Evolutionary conservation across 2,888 invertebrate species (phyloP).

Genomic region (Philopedon plagiatum): DNA sequence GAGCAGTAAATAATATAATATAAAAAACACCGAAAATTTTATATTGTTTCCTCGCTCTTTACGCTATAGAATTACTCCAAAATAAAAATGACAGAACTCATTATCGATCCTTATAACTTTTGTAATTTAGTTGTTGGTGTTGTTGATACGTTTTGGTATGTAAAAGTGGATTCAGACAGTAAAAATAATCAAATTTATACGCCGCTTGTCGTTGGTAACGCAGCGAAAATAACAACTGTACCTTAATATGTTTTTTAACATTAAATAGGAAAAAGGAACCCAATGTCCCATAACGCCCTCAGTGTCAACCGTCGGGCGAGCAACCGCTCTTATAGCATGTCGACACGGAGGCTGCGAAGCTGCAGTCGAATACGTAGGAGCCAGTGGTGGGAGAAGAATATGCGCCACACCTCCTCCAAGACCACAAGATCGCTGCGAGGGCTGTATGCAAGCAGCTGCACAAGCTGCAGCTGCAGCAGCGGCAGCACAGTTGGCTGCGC

Average conservation of each 20-base stretch:
- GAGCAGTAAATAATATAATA: no score
- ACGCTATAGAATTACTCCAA: no score
- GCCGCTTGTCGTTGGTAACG: no score
- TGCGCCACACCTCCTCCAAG: conserved; percentile 67
- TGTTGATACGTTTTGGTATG: no score
- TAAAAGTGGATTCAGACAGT: no score
- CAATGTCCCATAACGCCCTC: conserved; percentile 63
- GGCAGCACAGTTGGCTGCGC: conserved; percentile 25
- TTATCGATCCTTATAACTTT: no score
- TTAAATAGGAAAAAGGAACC: conserved; percentile 67
- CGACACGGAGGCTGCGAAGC: conserved; percentile 70
- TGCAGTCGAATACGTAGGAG: conserved; percentile 75
- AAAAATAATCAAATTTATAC: no score
- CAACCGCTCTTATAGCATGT: conserved; percentile 59
- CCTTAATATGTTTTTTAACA: neutral
- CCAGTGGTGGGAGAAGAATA: conserved; percentile 74
- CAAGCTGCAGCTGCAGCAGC: conserved; percentile 41
- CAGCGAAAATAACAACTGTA: no score
- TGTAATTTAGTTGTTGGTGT: no score
- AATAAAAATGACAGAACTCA: no score
- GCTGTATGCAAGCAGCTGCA: conserved; percentile 50
- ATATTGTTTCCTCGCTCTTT: no score
- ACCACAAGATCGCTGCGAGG: conserved; percentile 48
- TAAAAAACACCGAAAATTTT: no score
- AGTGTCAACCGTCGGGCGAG: conserved; percentile 60